Conservation (phyloP, 1,140 invertebrate species). For the Micrasema longulum region DNA sequence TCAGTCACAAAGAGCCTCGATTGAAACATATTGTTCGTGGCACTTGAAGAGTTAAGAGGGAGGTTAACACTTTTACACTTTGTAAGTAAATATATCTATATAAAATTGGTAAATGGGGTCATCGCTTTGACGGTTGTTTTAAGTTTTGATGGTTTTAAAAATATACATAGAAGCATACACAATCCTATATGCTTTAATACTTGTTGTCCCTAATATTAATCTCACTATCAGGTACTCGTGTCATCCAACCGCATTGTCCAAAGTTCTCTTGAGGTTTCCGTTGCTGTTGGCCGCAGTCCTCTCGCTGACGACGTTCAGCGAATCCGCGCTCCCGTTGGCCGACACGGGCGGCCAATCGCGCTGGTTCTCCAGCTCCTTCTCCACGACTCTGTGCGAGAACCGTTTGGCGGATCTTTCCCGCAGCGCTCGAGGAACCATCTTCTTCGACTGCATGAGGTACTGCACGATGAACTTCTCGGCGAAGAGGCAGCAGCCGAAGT, state of each 20-base stretch:
- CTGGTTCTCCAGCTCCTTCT: slow-evolving; percentile 60
- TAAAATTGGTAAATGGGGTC: too few relatives aligned
- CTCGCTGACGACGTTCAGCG: slow-evolving; percentile 1
- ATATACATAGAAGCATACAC: background rate
- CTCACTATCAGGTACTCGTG: slow-evolving; percentile 21
- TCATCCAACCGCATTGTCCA: slow-evolving; percentile 28
- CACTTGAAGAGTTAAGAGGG: too few relatives aligned
- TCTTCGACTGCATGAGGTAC: slow-evolving; percentile 69
- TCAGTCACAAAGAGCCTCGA: too few relatives aligned
- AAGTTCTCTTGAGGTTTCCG: background rate
- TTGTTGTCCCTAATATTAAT: slow-evolving; percentile 14
- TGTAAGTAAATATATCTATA: too few relatives aligned
- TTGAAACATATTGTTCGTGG: too few relatives aligned
- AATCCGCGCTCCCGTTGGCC: background rate
- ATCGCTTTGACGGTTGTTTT: background rate
- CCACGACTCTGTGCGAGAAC: slow-evolving; percentile 66
- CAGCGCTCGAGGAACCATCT: slow-evolving; percentile 67
- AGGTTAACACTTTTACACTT: too few relatives aligned
- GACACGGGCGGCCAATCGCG: slow-evolving; percentile 44
- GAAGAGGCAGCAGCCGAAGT: slow-evolving; percentile 73
- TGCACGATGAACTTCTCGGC: slow-evolving; percentile 75
- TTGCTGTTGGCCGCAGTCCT: slow-evolving; percentile 1
- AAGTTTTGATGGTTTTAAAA: slow-evolving; percentile 4
- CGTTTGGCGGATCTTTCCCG: slow-evolving; percentile 70
- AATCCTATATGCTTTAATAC: slow-evolving; percentile 24